A percentile compares a stretch with the other conserved stretches of the same genome.
Conservation (phyloP, 2,888 invertebrate genomes). For the Leptura quadrifasciata region DNA sequence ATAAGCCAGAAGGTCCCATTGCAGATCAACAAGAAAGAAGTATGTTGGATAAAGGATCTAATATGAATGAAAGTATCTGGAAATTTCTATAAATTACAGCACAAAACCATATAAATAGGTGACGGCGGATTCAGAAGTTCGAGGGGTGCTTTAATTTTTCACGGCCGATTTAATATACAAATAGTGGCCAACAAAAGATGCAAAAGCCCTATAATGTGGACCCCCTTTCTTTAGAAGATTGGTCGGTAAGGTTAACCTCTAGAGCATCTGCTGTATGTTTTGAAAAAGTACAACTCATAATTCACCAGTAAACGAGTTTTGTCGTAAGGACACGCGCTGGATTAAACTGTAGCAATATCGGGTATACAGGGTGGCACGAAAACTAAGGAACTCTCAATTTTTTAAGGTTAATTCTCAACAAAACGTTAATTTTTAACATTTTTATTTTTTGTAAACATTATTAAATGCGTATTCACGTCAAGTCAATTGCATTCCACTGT, state of each 20-base stretch:
- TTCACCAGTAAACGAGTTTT: neutral
- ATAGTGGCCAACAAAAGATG: neutral
- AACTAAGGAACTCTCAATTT: no score
- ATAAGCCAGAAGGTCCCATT: neutral
- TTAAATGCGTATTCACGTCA: no score
- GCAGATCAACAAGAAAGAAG: neutral
- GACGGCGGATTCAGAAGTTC: neutral
- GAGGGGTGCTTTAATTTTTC: neutral
- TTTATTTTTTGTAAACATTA: no score
- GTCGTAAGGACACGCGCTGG: neutral
- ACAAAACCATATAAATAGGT: neutral
- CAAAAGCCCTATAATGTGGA: neutral
- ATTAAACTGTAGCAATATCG: neutral
- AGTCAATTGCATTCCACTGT: no score
- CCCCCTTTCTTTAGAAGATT: constrained; percentile 2
- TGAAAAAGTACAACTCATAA: constrained; percentile 19
- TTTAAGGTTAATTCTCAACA: no score
- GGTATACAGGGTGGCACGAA: no score
- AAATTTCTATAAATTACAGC: neutral
- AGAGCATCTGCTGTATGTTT: neutral
- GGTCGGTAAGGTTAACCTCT: constrained; percentile 1
- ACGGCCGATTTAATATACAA: neutral
- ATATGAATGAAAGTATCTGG: neutral
- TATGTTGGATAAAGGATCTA: neutral
- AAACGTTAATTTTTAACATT: no score